Conservation (phyloP, 2,797 vertebrate genomes). For the Pseudotriccus pelzelni region DNA sequence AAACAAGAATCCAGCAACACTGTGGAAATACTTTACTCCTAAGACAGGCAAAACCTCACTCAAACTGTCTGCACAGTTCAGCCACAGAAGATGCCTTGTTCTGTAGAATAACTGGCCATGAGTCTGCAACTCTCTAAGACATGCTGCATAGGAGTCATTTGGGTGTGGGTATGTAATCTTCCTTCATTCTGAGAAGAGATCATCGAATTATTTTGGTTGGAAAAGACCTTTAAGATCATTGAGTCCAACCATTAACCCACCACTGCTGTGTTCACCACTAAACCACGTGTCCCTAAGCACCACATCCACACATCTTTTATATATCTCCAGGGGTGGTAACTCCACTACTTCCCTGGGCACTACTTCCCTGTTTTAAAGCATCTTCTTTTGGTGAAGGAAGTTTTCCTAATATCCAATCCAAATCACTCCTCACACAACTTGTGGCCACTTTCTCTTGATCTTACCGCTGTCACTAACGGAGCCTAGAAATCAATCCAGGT, state of each 20-base stretch:
- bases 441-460: neutral
- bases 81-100: neutral
- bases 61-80: neutral
- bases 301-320: neutral
- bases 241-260: neutral
- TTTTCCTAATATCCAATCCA: neutral
- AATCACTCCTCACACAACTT: neutral
- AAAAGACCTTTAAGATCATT: neutral
- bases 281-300: neutral
- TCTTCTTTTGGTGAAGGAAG: neutral
- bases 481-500: neutral
- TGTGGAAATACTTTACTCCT: neutral
- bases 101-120: neutral
- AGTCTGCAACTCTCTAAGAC: neutral
- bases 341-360: neutral
- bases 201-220: neutral
- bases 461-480: neutral
- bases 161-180: neutral
- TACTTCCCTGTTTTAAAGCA: neutral
- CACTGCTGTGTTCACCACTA: neutral
- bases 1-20: neutral
- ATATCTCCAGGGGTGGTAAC: neutral
- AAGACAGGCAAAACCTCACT: neutral
- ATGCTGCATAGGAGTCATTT: neutral
- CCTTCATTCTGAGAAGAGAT: neutral